Percentiles rank a stretch among this genome's conserved stretches.
Conservation (phyloP, 2,888 invertebrate genomes). For the Eupithecia insigniata region DNA sequence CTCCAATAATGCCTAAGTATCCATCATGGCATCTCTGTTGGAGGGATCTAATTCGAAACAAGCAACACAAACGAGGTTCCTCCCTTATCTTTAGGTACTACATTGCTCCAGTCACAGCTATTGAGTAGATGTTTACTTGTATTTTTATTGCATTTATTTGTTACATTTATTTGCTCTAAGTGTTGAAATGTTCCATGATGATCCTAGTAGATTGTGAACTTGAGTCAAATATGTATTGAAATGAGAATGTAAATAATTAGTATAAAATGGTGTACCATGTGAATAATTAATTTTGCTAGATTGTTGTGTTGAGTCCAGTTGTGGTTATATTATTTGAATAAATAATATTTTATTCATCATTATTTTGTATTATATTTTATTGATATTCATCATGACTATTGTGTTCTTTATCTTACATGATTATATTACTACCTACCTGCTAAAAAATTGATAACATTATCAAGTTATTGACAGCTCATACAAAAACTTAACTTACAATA, state of each 20-base stretch:
- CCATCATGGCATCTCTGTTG: conserved; percentile 92
- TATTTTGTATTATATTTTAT: conserved; percentile 43
- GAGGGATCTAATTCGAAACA: conserved; percentile 88
- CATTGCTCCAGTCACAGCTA: conserved; percentile 76
- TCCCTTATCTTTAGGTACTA: conserved; percentile 91
- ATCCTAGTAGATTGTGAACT: conserved; percentile 71
- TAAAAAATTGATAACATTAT: not conserved
- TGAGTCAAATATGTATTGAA: conserved; percentile 55
- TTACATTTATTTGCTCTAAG: conserved; percentile 78
- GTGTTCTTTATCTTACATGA: not conserved
- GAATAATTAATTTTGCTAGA: conserved; percentile 77
- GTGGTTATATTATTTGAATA: conserved; percentile 73
- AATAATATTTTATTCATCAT: conserved; percentile 75
- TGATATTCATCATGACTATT: conserved; percentile 7
- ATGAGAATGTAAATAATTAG: conserved; percentile 81
- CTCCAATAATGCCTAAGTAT: conserved; percentile 93
- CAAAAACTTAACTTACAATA: not conserved
- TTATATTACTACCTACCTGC: not conserved
- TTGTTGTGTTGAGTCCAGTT: conserved; percentile 76
- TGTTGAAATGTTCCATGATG: conserved; percentile 81
- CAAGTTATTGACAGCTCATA: not conserved
- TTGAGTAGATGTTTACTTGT: conserved; percentile 60
- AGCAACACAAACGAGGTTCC: conserved; percentile 93
- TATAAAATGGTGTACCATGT: conserved; percentile 76
- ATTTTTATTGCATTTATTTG: conserved; percentile 59